These are phyloP conservation scores for Drosophila cognata DNA, from an alignment of 2,888 invertebrate species.

Conservation along the genomic window DNA sequence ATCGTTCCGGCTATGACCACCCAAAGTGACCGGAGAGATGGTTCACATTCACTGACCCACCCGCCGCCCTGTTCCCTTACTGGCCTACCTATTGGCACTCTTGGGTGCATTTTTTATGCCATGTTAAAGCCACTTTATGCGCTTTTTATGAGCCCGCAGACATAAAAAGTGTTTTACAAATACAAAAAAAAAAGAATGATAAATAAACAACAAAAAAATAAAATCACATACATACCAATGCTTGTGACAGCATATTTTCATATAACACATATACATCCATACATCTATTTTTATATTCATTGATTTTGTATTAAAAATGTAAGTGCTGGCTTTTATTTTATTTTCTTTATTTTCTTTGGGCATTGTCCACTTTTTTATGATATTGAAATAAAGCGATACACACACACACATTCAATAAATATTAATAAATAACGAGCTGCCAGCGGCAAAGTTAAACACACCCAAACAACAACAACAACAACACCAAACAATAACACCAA, in stretches of 20 bases:
- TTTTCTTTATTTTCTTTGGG: conserved; percentile 49
- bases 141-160: conserved; percentile 80
- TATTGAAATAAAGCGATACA: conserved; percentile 73
- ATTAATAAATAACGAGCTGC: conserved; percentile 70
- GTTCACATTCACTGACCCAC: conserved; percentile 40
- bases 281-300: conserved; percentile 76
- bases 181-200: not conserved
- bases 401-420: conserved; percentile 67
- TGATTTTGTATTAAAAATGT: conserved; percentile 81
- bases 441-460: conserved; percentile 57
- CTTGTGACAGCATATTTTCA: conserved; percentile 55
- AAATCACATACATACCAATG: conserved; percentile 7
- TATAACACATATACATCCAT: conserved; percentile 33
- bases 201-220: conserved; percentile 7
- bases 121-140: conserved; percentile 80
- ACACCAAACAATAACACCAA: conserved; percentile 1
- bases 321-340: conserved; percentile 74
- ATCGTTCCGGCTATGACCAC: conserved; percentile 44
- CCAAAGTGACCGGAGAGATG: conserved; percentile 47
- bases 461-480: conserved; percentile 15
- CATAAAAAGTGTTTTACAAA: conserved; percentile 68
- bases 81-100: conserved; percentile 65
- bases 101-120: conserved; percentile 77
- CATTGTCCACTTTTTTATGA: conserved; percentile 63
- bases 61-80: not conserved